Evolutionary conservation across 2,888 invertebrate species (phyloP).

Genomic region (Lacanobia wlatinum): DNA sequence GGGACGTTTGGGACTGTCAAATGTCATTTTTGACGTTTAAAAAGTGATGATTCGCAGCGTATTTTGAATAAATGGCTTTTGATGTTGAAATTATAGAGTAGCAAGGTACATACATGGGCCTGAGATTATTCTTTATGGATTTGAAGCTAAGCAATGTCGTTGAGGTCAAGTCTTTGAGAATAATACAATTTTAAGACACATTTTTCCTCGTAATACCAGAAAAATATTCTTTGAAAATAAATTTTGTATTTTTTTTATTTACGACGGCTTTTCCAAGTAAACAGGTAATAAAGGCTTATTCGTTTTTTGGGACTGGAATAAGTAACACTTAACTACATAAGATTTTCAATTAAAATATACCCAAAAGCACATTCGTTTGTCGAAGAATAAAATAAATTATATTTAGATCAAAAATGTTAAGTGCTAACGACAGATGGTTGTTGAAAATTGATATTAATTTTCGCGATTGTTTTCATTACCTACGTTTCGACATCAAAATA

Average conservation of each 20-base stretch:
- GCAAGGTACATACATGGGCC: too few relatives aligned
- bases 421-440: not conserved
- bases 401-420: not conserved
- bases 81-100: too few relatives aligned
- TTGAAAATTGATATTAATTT: too few relatives aligned
- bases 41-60: too few relatives aligned
- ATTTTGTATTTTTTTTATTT: too few relatives aligned
- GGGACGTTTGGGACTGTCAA: too few relatives aligned
- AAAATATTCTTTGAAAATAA: not conserved
- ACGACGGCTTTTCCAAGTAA: not conserved
- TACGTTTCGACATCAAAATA: too few relatives aligned
- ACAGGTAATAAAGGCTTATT: not conserved
- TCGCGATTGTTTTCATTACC: too few relatives aligned
- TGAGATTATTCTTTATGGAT: not conserved
- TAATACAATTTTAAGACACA: not conserved
- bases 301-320: not conserved
- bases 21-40: too few relatives aligned
- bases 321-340: not conserved
- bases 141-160: not conserved
- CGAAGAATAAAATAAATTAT: not conserved
- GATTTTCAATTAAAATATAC: not conserved
- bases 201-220: not conserved
- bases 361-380: not conserved
- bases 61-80: too few relatives aligned
- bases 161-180: too few relatives aligned